A percentile compares a stretch with the other conserved stretches of the same genome.
phyloP scores from a whole-genome alignment of 2,797 vertebrate species.

The Acestrorhynchus altus region DNA sequence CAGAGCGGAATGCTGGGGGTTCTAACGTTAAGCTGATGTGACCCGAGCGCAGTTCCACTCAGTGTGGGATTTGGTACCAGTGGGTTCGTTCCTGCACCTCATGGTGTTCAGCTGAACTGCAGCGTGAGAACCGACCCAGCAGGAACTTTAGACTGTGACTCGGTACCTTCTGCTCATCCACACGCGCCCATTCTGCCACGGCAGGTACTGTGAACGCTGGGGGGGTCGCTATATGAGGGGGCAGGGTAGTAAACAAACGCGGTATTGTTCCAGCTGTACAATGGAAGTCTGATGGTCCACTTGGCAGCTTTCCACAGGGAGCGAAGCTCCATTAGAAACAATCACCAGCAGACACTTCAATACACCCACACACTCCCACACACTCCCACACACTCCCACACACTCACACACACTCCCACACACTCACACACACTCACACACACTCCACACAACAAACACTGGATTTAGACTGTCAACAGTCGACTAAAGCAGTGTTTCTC shows the following conservation, averaged over 20 bases:
- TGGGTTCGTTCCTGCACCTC: too few species aligned
- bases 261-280: conserved; percentile 29
- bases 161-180: conserved; percentile 52
- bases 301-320: conserved; percentile 32
- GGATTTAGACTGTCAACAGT: too few species aligned
- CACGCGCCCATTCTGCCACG: conserved; percentile 46
- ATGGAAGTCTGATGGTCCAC: conserved; percentile 34
- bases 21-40: too few species aligned
- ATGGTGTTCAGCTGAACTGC: too few species aligned
- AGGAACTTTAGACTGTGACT: conserved; percentile 2
- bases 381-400: too few species aligned
- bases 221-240: not conserved
- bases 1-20: too few species aligned
- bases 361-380: too few species aligned
- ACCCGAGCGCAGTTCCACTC: too few species aligned
- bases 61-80: too few species aligned
- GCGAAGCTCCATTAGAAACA: conserved; percentile 8
- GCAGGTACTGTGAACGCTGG: conserved; percentile 12
- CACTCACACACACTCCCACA: too few species aligned
- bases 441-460: too few species aligned
- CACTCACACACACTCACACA: conserved; percentile 45
- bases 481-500: too few species aligned
- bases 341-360: conserved; percentile 25
- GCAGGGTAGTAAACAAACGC: conserved; percentile 35
- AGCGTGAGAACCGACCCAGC: not conserved